These are phyloP conservation scores for Onychomys arenicola DNA, from an alignment of 2,797 vertebrate genomes.

Conservation along the genomic window DNA sequence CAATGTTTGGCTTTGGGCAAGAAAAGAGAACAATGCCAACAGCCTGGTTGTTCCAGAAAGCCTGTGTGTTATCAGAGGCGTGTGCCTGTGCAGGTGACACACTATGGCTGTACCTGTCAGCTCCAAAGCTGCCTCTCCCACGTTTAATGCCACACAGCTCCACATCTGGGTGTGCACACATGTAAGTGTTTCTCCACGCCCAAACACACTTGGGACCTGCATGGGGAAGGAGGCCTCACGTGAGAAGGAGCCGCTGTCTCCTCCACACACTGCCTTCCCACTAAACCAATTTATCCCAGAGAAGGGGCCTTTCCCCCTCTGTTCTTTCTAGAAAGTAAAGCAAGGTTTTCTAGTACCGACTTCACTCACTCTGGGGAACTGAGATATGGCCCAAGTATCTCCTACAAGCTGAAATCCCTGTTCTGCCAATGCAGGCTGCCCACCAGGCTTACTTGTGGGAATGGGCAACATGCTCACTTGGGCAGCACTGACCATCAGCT, in stretches of 20 bases:
- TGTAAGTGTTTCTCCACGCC: background rate
- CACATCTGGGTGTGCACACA: background rate
- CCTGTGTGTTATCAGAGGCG: background rate
- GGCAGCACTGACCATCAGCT: background rate
- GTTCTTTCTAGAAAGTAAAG: background rate
- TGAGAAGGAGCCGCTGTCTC: background rate
- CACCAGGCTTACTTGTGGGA: accelerated
- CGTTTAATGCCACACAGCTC: background rate
- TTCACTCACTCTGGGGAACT: background rate
- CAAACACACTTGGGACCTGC: accelerated
- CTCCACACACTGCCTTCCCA: background rate
- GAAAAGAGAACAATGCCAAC: background rate
- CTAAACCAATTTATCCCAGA: constrained; percentile 56
- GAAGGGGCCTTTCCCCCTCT: background rate
- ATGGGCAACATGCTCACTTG: background rate
- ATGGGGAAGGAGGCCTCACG: background rate
- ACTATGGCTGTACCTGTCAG: too few species aligned
- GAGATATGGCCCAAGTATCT: constrained; percentile 22
- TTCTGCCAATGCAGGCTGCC: constrained; percentile 5
- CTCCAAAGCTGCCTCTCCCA: background rate
- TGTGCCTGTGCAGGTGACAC: background rate
- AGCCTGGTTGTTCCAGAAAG: background rate
- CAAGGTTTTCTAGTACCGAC: constrained; percentile 20
- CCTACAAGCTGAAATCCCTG: background rate
- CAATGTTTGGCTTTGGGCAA: constrained; percentile 27